These are phyloP conservation scores for Mythimna albipuncta DNA, from an alignment of 2,888 invertebrate species.

Conservation along the genomic window DNA sequence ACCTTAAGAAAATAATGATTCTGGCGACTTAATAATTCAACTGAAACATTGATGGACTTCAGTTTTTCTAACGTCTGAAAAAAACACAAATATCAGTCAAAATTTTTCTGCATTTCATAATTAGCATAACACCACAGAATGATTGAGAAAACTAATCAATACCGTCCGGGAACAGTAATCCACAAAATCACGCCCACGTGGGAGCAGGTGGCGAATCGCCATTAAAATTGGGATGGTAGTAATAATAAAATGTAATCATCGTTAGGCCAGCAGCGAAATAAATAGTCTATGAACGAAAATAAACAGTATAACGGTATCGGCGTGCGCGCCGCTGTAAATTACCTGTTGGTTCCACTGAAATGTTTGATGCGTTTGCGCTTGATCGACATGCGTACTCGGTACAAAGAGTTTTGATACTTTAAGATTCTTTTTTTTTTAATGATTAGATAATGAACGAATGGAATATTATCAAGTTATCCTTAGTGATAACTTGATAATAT, in stretches of 20 bases:
- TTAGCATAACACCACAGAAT: background rate
- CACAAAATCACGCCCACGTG: constrained; percentile 49
- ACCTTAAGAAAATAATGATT: background rate
- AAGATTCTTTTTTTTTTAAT: background rate
- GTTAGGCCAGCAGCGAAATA: constrained; percentile 77
- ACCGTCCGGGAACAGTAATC: constrained; percentile 9
- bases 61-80: background rate
- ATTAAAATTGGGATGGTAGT: constrained; percentile 67
- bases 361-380: constrained; percentile 86
- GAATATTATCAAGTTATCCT: no score
- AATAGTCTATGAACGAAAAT: constrained; percentile 83
- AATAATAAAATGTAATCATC: constrained; percentile 86
- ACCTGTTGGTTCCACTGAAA: constrained; percentile 88
- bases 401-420: constrained; percentile 68
- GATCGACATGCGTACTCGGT: constrained; percentile 77
- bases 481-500: no score
- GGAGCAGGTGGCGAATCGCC: constrained; percentile 63
- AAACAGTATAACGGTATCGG: constrained; percentile 77
- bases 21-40: background rate
- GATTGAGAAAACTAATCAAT: constrained; percentile 50
- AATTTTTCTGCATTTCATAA: background rate
- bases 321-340: constrained; percentile 81
- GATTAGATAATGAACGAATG: no score
- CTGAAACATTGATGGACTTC: background rate
- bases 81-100: background rate